Conservation (phyloP, 1,140 invertebrate genomes). For the Ephestia elutella region DNA sequence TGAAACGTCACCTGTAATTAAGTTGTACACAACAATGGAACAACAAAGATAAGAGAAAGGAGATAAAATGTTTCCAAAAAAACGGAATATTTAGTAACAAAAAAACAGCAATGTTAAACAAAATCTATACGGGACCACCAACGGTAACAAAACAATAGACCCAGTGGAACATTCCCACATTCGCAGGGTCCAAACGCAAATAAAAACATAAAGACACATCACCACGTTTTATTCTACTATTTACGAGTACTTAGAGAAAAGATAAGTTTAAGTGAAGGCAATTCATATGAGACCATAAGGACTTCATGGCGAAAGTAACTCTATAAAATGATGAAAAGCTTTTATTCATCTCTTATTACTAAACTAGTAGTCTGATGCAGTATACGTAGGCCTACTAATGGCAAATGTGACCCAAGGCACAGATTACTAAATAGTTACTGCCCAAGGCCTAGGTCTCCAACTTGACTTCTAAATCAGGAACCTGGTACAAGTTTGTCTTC, state of each 20-base stretch:
- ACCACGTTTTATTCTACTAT: neutral
- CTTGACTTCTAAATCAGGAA: no score
- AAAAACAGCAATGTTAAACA: neutral
- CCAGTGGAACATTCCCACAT: neutral
- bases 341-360: no score
- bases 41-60: neutral
- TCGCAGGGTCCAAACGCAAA: neutral
- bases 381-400: no score
- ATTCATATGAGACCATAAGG: neutral
- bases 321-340: no score
- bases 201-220: neutral
- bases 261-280: neutral
- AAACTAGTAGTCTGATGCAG: no score
- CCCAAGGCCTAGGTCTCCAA: no score
- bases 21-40: neutral
- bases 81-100: no score
- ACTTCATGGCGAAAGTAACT: no score
- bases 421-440: no score
- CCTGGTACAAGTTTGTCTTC: no score
- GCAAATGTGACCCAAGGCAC: no score
- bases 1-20: neutral
- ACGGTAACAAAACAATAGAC: neutral
- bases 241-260: neutral
- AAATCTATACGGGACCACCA: neutral
- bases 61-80: neutral